Percentiles rank a stretch among this genome's conserved stretches.
Conservation (phyloP, 1,140 invertebrate genomes). For the Drosophila elegans region DNA sequence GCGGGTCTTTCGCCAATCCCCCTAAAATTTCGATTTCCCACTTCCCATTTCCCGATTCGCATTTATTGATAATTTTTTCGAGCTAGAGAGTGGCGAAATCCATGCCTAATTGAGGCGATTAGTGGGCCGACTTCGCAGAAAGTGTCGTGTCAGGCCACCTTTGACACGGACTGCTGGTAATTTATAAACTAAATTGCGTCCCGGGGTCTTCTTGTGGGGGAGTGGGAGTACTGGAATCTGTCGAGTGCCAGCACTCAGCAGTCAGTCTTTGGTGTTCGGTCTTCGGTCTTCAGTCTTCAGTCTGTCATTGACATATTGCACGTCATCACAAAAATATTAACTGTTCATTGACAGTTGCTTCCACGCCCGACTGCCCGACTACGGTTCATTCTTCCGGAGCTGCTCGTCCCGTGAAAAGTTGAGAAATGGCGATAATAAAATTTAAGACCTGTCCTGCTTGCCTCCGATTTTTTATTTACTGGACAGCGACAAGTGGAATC, state of each 20-base stretch:
- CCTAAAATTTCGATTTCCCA: conserved; percentile 2
- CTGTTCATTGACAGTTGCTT: conserved; percentile 72
- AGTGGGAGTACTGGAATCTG: neutral
- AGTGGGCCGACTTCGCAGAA: conserved; percentile 47
- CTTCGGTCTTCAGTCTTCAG: conserved; percentile 1
- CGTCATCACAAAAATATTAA: conserved; percentile 76
- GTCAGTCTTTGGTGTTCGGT: conserved; percentile 53
- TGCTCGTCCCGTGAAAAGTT: conserved; percentile 40
- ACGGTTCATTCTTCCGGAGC: conserved; percentile 33
- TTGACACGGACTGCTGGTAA: conserved; percentile 60
- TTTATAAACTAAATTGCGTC: conserved; percentile 73
- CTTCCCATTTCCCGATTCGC: conserved; percentile 25
- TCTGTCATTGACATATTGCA: conserved; percentile 76
- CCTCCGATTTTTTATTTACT: conserved; percentile 26
- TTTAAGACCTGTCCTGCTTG: conserved; percentile 40
- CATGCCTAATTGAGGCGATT: conserved; percentile 80
- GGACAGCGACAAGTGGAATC: conserved; percentile 34
- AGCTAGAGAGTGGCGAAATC: conserved; percentile 43
- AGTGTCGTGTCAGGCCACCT: conserved; percentile 61
- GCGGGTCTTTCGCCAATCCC: conserved; percentile 75
- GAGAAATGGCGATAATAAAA: conserved; percentile 63
- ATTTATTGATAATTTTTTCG: conserved; percentile 78
- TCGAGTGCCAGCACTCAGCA: conserved; percentile 9
- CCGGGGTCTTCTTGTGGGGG: conserved; percentile 9
- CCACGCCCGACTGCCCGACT: conserved; percentile 36